A percentile compares a stretch with the other conserved stretches of the same genome.
Evolutionary conservation across 2,797 vertebrate genomes (phyloP).

Genomic region (Fratercula arctica): DNA sequence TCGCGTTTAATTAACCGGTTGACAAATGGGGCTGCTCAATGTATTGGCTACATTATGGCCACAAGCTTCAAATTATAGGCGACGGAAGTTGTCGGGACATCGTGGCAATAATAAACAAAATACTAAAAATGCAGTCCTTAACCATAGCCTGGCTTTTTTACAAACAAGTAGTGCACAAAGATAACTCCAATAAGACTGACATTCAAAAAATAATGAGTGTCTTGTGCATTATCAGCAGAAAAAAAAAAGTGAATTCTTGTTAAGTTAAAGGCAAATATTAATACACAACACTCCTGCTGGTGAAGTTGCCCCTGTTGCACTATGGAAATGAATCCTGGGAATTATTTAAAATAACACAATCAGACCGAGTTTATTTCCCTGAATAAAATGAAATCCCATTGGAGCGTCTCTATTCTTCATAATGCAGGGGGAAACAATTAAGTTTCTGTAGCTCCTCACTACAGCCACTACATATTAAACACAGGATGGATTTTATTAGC

Average conservation of each 20-base stretch:
- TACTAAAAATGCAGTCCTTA: neutral
- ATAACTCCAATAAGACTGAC: neutral
- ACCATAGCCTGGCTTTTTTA: neutral
- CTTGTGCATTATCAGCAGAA: neutral
- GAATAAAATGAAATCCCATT: neutral
- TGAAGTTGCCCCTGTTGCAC: neutral
- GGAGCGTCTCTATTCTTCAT: neutral
- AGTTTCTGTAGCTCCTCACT: neutral
- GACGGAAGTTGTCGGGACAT: neutral
- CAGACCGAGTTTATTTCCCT: slow-evolving; percentile 25
- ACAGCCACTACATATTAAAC: neutral
- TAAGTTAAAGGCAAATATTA: slow-evolving; percentile 16
- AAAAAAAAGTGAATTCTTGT: neutral
- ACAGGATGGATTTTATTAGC: neutral
- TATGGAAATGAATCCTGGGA: slow-evolving; percentile 41
- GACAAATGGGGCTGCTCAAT: neutral
- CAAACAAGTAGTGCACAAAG: neutral
- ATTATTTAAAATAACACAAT: slow-evolving; percentile 24
- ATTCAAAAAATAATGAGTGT: neutral
- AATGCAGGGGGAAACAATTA: slow-evolving; percentile 5
- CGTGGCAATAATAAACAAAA: neutral
- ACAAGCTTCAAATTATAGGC: neutral
- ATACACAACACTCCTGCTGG: neutral
- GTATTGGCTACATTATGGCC: neutral
- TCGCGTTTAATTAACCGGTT: neutral